Conservation (phyloP, 2,888 invertebrate genomes). For the Endomychus coccineus region DNA sequence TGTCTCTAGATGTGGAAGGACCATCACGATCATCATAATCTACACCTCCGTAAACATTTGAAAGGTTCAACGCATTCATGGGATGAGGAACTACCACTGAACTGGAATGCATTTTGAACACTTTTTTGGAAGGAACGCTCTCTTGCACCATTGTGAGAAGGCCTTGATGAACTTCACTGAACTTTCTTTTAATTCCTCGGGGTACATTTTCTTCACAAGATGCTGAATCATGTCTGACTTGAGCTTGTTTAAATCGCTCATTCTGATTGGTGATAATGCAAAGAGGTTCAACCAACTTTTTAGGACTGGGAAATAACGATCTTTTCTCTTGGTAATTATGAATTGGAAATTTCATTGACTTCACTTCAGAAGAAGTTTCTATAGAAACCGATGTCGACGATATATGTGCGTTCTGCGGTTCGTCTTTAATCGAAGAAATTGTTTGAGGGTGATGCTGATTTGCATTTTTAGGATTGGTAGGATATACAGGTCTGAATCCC, state of each 20-base stretch:
- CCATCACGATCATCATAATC: neutral
- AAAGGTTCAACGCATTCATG: slow-evolving; percentile 8
- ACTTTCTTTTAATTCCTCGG: slow-evolving; percentile 33
- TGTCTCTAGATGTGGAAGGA: too few relatives aligned
- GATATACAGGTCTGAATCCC: slow-evolving; percentile 36
- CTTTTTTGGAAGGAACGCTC: slow-evolving; percentile 3
- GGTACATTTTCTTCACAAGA: slow-evolving; percentile 36
- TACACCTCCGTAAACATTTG: neutral
- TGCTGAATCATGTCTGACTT: slow-evolving; percentile 34
- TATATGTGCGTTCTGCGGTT: slow-evolving; percentile 33
- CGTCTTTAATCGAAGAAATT: slow-evolving; percentile 25
- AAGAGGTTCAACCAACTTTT: slow-evolving; percentile 35
- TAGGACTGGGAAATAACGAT: slow-evolving; percentile 23
- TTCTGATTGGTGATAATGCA: slow-evolving; percentile 40
- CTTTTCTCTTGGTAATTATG: slow-evolving; percentile 25
- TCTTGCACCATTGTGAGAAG: slow-evolving; percentile 25
- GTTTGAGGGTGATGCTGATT: slow-evolving; percentile 13
- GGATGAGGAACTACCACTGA: slow-evolving; percentile 11
- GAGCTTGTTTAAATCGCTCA: slow-evolving; percentile 39
- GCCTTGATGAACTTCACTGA: slow-evolving; percentile 26
- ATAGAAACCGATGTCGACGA: slow-evolving; percentile 24
- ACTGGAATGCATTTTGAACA: slow-evolving; percentile 15
- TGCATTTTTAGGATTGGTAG: slow-evolving; percentile 12
- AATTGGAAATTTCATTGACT: slow-evolving; percentile 38
- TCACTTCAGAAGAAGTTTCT: slow-evolving; percentile 29